Evolutionary conservation across 2,888 invertebrate species (phyloP).

Genomic region (Harpalus rubripes): DNA sequence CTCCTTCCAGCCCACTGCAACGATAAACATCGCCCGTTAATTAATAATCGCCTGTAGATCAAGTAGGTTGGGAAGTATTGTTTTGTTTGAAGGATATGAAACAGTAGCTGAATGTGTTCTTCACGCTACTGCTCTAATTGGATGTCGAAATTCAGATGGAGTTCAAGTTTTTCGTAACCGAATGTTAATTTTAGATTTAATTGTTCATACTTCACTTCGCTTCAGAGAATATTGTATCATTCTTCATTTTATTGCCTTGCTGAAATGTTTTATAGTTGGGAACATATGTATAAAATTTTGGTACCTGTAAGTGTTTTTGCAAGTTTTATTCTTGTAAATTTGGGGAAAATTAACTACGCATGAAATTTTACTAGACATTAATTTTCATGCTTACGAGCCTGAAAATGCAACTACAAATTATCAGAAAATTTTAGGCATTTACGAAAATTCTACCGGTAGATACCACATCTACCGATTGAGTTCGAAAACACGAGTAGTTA

Average conservation of each 20-base stretch:
- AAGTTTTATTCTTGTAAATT: constrained; percentile 8
- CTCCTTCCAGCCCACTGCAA: constrained; percentile 16
- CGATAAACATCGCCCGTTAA: constrained; percentile 53
- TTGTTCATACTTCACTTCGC: background rate
- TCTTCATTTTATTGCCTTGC: background rate
- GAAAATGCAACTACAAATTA: constrained; percentile 6
- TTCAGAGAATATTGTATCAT: background rate
- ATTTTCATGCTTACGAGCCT: constrained; percentile 22
- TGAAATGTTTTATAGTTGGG: background rate
- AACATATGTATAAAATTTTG: background rate
- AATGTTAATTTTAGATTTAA: background rate
- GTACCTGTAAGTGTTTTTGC: background rate
- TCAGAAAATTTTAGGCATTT: too few relatives aligned
- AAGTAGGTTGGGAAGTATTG: constrained; percentile 13
- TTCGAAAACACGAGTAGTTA: too few relatives aligned
- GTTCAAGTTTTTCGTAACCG: background rate
- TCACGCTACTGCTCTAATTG: background rate
- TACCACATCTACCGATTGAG: too few relatives aligned
- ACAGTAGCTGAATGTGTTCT: background rate
- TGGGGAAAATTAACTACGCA: constrained; percentile 14
- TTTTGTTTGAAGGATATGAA: background rate
- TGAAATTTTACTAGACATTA: constrained; percentile 23
- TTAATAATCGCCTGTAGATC: constrained; percentile 58
- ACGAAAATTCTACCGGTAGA: too few relatives aligned
- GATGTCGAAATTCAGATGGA: background rate